These are phyloP conservation scores for Psilopsiagon aurifrons DNA, from an alignment of 2,113 vertebrate genomes.

Conservation along the genomic window DNA sequence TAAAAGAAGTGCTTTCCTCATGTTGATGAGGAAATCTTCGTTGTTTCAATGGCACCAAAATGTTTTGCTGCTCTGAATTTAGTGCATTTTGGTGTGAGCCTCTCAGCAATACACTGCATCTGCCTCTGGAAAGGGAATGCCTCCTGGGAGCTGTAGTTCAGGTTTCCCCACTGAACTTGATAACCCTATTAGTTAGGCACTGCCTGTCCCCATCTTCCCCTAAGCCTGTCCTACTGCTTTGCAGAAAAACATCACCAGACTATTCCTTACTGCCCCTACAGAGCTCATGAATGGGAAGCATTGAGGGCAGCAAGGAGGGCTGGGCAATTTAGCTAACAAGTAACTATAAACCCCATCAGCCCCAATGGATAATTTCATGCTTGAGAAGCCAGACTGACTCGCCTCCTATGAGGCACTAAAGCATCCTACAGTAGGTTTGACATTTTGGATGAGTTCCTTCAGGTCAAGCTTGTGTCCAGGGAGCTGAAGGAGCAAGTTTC, in stretches of 20 bases:
- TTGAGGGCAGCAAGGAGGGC: background rate
- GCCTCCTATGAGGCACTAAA: background rate
- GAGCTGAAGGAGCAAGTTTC: background rate
- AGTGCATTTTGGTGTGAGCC: background rate
- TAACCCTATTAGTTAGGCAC: background rate
- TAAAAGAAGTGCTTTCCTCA: background rate
- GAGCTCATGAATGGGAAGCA: background rate
- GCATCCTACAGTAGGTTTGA: background rate
- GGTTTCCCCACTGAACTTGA: background rate
- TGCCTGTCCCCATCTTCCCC: background rate
- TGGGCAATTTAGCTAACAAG: background rate
- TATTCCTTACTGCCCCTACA: background rate
- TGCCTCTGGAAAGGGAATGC: background rate
- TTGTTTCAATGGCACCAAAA: background rate
- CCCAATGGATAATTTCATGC: background rate
- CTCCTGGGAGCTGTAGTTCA: constrained; percentile 26
- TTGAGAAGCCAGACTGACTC: background rate
- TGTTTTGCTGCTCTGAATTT: background rate
- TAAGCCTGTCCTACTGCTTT: background rate
- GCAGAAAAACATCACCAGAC: background rate
- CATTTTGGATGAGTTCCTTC: background rate
- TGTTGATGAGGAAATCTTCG: background rate
- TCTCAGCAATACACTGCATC: background rate
- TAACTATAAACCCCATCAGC: background rate
- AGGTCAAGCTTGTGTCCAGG: background rate